Conservation (phyloP, 2,797 vertebrate species). For the Tragelaphus eurycerus region DNA sequence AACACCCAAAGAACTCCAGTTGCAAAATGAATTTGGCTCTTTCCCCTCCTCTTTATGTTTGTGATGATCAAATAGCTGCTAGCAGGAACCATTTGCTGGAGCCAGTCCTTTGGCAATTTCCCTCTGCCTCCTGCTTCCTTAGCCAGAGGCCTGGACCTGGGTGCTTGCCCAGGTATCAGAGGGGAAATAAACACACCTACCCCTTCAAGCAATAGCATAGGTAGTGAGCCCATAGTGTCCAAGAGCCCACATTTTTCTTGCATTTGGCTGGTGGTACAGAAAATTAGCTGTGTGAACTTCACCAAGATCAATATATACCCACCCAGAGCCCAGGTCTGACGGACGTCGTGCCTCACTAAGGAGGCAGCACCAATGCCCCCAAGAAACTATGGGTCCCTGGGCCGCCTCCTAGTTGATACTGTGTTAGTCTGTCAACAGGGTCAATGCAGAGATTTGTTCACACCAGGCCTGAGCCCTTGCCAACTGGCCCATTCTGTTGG, state of each 20-base stretch:
- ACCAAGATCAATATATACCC: background rate
- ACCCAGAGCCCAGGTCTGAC: background rate
- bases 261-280: background rate
- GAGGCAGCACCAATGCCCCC: background rate
- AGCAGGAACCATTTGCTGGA: background rate
- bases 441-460: background rate
- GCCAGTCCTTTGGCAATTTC: background rate
- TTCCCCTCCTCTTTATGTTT: background rate
- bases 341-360: background rate
- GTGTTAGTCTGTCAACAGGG: background rate
- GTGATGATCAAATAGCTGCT: background rate
- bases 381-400: background rate
- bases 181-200: background rate
- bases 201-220: background rate
- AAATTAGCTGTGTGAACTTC: background rate
- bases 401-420: background rate
- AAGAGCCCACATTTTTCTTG: background rate
- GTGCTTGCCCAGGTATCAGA: background rate
- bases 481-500: background rate
- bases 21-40: conserved; percentile 57
- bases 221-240: background rate
- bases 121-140: background rate
- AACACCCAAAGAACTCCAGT: conserved; percentile 48
- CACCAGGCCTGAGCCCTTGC: background rate
- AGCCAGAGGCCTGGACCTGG: conserved; percentile 23